Evolutionary conservation across 2,113 vertebrate genomes (phyloP).

Genomic region (Cyprinodon variegatus): DNA sequence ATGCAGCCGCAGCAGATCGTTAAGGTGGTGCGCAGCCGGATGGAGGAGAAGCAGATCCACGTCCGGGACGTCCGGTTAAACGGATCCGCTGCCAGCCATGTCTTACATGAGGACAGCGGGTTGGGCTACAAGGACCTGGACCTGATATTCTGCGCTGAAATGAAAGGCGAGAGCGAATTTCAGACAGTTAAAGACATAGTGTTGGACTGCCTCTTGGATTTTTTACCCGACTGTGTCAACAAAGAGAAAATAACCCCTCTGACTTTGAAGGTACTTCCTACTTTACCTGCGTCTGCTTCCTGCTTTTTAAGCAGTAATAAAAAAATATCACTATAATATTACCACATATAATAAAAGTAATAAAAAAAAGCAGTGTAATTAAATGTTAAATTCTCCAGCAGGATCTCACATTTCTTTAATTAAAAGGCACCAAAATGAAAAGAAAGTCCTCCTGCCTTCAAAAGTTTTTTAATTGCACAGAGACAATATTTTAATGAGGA

Average conservation of each 20-base stretch:
- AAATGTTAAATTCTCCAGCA: background rate
- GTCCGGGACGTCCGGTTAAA: slow-evolving; percentile 95
- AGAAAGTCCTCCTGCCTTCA: background rate
- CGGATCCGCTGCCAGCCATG: slow-evolving; percentile 95
- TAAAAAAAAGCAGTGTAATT: background rate
- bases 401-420: background rate
- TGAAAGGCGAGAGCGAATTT: slow-evolving; percentile 94
- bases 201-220: slow-evolving; percentile 97
- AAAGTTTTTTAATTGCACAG: slow-evolving; percentile 17
- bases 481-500: background rate
- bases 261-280: slow-evolving; percentile 91
- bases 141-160: slow-evolving; percentile 96
- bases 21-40: slow-evolving; percentile 90
- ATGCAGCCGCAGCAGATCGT: slow-evolving; percentile 96
- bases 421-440: too few species aligned
- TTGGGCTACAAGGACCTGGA: slow-evolving; percentile 98
- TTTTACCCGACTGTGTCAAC: slow-evolving; percentile 96
- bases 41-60: slow-evolving; percentile 89
- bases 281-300: background rate
- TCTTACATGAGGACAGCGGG: slow-evolving; percentile 94
- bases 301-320: background rate
- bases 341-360: background rate
- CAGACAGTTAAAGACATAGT: slow-evolving; percentile 97
- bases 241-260: slow-evolving; percentile 95
- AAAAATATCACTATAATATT: too few species aligned